phyloP scores from a whole-genome alignment of 2,113 vertebrate genomes.

The Perognathus longimembris region DNA sequence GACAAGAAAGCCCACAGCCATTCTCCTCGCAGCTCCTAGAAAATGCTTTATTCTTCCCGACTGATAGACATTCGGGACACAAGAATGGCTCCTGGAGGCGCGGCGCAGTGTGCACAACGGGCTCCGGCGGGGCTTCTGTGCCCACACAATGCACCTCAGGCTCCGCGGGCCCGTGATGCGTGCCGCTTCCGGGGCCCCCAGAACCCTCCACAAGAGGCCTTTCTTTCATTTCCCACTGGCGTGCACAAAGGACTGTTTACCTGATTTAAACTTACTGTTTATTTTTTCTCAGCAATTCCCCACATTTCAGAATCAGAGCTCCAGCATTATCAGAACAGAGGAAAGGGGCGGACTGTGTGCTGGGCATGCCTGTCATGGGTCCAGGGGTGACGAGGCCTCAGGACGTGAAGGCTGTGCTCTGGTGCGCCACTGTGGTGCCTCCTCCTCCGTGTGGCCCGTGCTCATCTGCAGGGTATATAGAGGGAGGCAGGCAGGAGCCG shows the following conservation, averaged over 20 bases:
- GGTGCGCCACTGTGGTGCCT: neutral
- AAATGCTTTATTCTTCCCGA: conserved; percentile 12
- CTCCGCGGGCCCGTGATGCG: neutral
- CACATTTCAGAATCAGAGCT: neutral
- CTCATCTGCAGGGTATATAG: fast-evolving
- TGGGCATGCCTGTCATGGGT: fast-evolving
- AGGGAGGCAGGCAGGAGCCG: neutral
- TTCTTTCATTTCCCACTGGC: neutral
- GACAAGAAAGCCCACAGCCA: conserved; percentile 40
- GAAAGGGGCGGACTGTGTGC: neutral
- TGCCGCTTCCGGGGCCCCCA: neutral
- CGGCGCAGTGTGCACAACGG: fast-evolving
- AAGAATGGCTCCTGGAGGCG: neutral
- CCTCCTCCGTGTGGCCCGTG: neutral
- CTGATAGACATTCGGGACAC: neutral
- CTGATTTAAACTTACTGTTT: conserved; percentile 32
- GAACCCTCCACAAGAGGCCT: neutral
- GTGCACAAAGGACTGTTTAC: neutral
- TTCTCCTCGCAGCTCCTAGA: conserved; percentile 27
- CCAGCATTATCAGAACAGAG: too few relatives aligned
- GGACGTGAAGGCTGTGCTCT: neutral
- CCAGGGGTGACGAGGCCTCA: neutral
- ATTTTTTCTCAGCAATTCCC: neutral
- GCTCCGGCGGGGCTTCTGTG: neutral
- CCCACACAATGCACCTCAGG: neutral